A percentile compares a stretch with the other conserved stretches of the same genome.
Conservation (phyloP, 2,113 vertebrate genomes). For the Pomatorhinus ruficollis region DNA sequence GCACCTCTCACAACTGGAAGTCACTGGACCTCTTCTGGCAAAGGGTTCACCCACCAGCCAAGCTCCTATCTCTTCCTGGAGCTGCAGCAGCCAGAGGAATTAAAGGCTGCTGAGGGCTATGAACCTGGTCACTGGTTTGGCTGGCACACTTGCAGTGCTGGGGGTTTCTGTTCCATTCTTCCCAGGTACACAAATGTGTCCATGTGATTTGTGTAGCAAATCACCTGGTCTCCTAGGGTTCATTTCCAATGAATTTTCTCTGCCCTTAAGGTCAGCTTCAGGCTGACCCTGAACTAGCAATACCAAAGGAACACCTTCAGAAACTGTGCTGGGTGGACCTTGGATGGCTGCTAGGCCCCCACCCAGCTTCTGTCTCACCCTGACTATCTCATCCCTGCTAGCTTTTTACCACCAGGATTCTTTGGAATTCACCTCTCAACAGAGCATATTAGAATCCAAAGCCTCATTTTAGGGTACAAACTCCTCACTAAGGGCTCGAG, state of each 20-base stretch:
- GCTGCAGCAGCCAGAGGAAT: background rate
- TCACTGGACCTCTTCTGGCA: background rate
- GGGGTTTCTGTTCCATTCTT: background rate
- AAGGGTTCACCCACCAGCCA: background rate
- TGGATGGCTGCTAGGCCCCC: background rate
- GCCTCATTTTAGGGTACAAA: background rate
- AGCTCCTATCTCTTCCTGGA: background rate
- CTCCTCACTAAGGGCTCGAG: background rate
- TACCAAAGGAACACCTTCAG: background rate
- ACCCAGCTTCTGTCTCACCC: background rate
- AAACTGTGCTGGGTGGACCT: background rate
- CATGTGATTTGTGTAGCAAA: background rate
- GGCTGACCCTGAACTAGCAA: background rate
- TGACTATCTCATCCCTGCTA: background rate
- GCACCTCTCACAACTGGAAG: background rate
- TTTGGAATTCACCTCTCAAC: background rate
- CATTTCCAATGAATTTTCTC: background rate
- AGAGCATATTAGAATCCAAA: background rate
- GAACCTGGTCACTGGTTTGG: background rate
- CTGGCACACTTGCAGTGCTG: fast-evolving
- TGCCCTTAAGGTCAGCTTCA: background rate
- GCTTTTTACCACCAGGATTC: background rate
- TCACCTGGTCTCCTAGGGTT: background rate
- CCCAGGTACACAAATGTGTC: background rate
- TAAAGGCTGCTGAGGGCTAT: background rate